A percentile compares a stretch with the other conserved stretches of the same genome.
Evolutionary conservation across 2,113 vertebrate genomes (phyloP).

Genomic region (Elaphurus davidianus): DNA sequence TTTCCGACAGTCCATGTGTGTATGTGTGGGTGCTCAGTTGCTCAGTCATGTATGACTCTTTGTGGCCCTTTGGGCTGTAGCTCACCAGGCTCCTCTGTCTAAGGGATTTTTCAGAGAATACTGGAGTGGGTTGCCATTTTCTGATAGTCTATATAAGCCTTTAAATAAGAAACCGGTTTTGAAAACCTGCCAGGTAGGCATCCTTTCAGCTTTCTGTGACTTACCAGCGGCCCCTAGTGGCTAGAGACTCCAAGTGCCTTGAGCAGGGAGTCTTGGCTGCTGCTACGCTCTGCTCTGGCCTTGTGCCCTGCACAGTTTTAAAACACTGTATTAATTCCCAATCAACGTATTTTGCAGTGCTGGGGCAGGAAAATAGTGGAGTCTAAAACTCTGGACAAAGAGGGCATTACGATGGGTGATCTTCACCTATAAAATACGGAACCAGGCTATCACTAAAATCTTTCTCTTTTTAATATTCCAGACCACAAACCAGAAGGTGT

Average conservation of each 20-base stretch:
- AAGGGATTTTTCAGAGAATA: neutral
- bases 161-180: neutral
- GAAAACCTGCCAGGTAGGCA: neutral
- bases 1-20: neutral
- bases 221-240: slow-evolving; percentile 78
- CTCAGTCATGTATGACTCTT: neutral
- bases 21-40: neutral
- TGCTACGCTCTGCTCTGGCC: fast-evolving
- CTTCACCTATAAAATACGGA: neutral
- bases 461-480: neutral
- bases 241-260: neutral
- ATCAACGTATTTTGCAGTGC: neutral
- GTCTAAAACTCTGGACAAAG: neutral
- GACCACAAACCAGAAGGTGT: neutral
- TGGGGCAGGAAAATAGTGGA: neutral
- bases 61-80: neutral
- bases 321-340: neutral
- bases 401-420: neutral
- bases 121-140: neutral
- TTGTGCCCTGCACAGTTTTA: neutral
- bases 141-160: neutral
- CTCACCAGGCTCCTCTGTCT: neutral
- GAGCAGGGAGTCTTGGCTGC: too few species aligned
- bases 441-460: neutral
- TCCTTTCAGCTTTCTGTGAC: slow-evolving; percentile 31